These are phyloP conservation scores for Rissa tridactyla DNA, from an alignment of 2,113 vertebrate genomes.

Conservation along the genomic window DNA sequence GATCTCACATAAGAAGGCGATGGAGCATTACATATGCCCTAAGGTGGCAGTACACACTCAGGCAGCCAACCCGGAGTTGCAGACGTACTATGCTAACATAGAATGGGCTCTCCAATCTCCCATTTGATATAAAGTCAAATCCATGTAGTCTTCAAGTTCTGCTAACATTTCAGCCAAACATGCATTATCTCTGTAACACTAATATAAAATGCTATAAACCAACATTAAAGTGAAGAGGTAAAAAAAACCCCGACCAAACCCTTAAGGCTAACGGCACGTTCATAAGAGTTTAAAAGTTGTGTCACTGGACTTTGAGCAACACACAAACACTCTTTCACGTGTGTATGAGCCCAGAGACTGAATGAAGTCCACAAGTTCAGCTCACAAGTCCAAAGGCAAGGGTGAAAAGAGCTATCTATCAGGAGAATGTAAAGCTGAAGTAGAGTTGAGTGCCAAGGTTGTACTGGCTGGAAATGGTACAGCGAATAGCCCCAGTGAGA, in stretches of 20 bases:
- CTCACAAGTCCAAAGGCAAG: neutral
- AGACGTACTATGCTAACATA: neutral
- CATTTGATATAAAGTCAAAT: neutral
- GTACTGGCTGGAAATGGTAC: neutral
- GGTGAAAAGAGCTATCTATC: neutral
- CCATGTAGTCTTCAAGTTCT: neutral
- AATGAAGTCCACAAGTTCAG: neutral
- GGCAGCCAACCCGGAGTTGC: neutral
- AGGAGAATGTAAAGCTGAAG: neutral
- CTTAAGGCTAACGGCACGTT: fast-evolving
- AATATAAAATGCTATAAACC: neutral
- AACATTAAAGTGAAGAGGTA: neutral
- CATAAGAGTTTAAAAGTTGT: neutral
- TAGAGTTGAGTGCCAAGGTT: neutral
- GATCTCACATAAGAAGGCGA: neutral
- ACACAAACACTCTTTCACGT: fast-evolving
- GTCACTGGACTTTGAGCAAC: neutral
- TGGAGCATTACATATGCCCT: neutral
- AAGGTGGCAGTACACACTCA: neutral
- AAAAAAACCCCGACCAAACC: neutral
- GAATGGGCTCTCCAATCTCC: neutral
- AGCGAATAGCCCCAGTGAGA: neutral
- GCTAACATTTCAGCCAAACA: neutral
- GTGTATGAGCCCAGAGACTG: neutral
- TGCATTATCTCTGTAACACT: neutral